Evolutionary conservation across 30 jellyfish, hydroid and myxozoan species (phyloP).

Genomic region (Cassiopea xamachana): DNA sequence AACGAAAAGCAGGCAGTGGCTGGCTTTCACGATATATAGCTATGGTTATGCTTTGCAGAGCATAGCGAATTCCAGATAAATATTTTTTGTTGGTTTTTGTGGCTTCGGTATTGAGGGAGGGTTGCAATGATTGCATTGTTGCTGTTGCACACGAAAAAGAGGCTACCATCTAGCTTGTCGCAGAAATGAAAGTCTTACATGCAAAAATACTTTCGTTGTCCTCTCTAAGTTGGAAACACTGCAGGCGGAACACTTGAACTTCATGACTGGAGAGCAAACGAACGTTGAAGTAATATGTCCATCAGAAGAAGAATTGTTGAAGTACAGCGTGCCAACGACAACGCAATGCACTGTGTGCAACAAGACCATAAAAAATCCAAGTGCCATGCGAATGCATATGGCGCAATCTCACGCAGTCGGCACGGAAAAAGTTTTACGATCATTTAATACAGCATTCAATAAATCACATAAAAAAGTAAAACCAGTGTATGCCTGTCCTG

Average conservation of each 20-base stretch:
- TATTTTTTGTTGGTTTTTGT: too few relatives aligned
- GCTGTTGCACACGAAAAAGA: too few relatives aligned
- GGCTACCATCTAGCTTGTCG: too few relatives aligned
- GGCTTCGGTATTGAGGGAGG: too few relatives aligned
- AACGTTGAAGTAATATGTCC: slow-evolving; percentile 57
- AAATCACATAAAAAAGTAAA: not conserved
- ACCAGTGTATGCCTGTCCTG: slow-evolving; percentile 65
- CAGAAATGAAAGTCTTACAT: too few relatives aligned
- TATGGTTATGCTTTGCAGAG: too few relatives aligned
- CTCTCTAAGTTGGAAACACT: too few relatives aligned
- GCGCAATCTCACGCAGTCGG: slow-evolving; percentile 70
- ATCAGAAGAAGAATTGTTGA: slow-evolving; percentile 47
- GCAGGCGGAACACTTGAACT: not conserved
- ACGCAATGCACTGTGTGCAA: slow-evolving; percentile 56
- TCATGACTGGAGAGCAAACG: slow-evolving; percentile 46
- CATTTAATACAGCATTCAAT: slow-evolving; percentile 36
- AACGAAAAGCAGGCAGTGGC: too few relatives aligned
- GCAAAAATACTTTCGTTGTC: too few relatives aligned
- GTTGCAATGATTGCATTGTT: too few relatives aligned
- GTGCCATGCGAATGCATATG: slow-evolving; percentile 70
- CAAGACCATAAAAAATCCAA: slow-evolving; percentile 41
- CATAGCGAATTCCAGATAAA: too few relatives aligned
- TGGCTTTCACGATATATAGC: too few relatives aligned
- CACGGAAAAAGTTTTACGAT: slow-evolving; percentile 25
- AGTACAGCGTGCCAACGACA: not conserved